phyloP scores from a whole-genome alignment of 2,888 invertebrate genomes.

The Formica aserva region DNA sequence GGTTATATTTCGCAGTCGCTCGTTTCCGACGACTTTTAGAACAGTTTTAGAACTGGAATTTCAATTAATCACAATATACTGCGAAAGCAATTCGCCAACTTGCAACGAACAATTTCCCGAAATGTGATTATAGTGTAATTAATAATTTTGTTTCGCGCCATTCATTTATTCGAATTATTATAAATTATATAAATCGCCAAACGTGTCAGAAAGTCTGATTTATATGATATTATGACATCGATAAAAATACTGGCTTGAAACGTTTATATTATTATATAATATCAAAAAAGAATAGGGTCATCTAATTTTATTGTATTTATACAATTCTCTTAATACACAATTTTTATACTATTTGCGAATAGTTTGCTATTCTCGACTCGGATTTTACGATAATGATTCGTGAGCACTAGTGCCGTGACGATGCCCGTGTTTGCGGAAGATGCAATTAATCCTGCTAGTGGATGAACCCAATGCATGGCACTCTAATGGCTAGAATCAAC shows the following conservation, averaged over 20 bases:
- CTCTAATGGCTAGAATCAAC: slow-evolving; percentile 60
- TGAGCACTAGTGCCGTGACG: neutral
- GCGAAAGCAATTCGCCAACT: neutral
- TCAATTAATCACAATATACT: neutral
- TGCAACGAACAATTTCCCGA: neutral
- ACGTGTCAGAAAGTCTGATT: neutral
- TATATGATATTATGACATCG: neutral
- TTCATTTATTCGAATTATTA: slow-evolving; percentile 15
- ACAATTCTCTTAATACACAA: neutral
- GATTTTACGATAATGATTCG: slow-evolving; percentile 2
- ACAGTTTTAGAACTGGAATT: neutral
- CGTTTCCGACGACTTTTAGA: neutral
- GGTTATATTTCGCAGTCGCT: neutral
- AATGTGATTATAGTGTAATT: slow-evolving; percentile 3
- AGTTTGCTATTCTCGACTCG: neutral
- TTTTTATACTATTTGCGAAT: neutral
- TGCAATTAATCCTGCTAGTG: slow-evolving; percentile 21
- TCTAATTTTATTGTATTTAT: neutral
- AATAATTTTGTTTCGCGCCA: slow-evolving; percentile 9
- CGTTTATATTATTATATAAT: neutral
- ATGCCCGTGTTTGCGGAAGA: slow-evolving; percentile 8
- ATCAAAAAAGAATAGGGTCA: neutral
- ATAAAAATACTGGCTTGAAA: neutral
- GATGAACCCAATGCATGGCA: slow-evolving; percentile 10
- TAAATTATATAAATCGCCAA: neutral